phyloP scores from a whole-genome alignment of 2,888 invertebrate genomes.

The Panopea generosa region DNA sequence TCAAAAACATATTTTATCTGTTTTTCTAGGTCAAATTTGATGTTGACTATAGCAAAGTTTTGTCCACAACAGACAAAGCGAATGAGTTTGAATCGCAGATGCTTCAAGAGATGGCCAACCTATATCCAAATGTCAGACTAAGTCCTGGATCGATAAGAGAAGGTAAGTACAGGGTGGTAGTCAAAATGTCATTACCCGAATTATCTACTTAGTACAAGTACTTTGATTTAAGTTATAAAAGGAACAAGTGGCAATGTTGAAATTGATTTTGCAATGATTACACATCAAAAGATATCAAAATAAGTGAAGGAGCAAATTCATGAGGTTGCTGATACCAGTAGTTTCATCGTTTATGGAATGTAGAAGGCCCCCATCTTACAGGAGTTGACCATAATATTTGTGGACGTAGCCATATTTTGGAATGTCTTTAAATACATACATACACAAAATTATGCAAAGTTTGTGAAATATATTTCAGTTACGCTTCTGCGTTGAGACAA shows the following conservation, averaged over 20 bases:
- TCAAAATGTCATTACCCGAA: background rate
- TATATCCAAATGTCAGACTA: conserved; percentile 47
- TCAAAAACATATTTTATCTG: too few species aligned
- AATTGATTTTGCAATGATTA: background rate
- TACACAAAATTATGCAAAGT: too few species aligned
- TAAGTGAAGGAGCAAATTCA: too few species aligned
- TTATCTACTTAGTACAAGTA: background rate
- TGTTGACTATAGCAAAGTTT: conserved; percentile 63
- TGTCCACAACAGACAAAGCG: conserved; percentile 48
- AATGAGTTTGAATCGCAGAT: conserved; percentile 60
- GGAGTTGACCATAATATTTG: too few species aligned
- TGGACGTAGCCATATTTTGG: too few species aligned
- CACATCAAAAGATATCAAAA: too few species aligned
- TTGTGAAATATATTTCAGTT: too few species aligned
- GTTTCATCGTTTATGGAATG: too few species aligned
- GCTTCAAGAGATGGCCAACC: conserved; percentile 53
- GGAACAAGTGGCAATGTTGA: background rate
- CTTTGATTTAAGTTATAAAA: background rate
- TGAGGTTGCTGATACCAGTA: too few species aligned
- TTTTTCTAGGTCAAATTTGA: conserved; percentile 62
- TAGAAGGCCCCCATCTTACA: too few species aligned
- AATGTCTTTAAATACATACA: too few species aligned
- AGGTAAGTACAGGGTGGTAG: conserved; percentile 14
- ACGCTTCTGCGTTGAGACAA: too few species aligned
- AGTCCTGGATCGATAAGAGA: conserved; percentile 26